Percentiles rank a stretch among this genome's conserved stretches.
Conservation (phyloP, 1,140 invertebrate species). For the Neodiprion virginianus region DNA sequence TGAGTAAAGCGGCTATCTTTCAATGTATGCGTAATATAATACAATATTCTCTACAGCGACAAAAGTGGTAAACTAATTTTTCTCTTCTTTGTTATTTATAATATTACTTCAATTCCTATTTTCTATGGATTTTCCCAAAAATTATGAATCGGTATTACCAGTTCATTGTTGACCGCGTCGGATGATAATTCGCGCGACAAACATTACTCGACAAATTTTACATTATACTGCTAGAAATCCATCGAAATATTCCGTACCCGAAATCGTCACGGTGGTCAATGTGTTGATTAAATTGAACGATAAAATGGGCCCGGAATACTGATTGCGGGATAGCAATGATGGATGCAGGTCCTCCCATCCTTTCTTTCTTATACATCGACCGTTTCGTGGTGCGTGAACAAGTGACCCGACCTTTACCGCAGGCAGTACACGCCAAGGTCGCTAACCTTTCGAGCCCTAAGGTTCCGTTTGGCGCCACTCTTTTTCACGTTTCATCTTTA, state of each 20-base stretch:
- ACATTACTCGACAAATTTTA: neutral
- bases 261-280: neutral
- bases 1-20: no score
- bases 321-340: conserved; percentile 41
- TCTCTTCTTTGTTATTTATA: no score
- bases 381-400: no score
- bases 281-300: conserved; percentile 37
- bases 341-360: conserved; percentile 28
- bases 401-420: conserved; percentile 27
- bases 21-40: no score
- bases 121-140: no score
- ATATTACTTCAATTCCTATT: no score
- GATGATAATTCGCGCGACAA: neutral
- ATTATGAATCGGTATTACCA: no score
- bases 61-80: no score
- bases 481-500: conserved; percentile 23
- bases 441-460: conserved; percentile 35
- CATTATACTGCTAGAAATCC: neutral
- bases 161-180: neutral
- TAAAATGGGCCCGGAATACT: conserved; percentile 34
- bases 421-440: conserved; percentile 32
- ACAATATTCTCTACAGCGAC: no score
- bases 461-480: conserved; percentile 41
- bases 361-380: no score
- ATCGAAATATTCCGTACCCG: neutral